Percentiles rank a stretch among this genome's conserved stretches.
Evolutionary conservation across 2,888 invertebrate genomes (phyloP).

Genomic region (Oeneis ivallda): DNA sequence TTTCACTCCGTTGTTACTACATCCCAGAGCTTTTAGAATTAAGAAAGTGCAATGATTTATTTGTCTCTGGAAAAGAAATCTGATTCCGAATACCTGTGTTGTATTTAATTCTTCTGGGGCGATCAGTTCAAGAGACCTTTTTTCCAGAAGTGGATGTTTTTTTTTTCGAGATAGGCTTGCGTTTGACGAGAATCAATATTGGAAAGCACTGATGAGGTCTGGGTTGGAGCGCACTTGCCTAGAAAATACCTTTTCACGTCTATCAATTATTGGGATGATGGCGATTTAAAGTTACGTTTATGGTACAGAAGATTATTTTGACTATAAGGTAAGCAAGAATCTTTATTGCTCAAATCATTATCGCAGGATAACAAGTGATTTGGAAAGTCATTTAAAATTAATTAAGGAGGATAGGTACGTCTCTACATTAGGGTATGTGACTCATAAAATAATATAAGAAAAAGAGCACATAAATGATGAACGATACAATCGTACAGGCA

Average conservation of each 20-base stretch:
- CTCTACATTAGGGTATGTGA: background rate
- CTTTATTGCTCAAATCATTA: background rate
- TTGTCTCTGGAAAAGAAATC: background rate
- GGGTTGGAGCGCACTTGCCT: too few relatives aligned
- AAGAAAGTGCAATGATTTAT: background rate
- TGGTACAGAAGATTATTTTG: too few relatives aligned
- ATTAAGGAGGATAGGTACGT: background rate
- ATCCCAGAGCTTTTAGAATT: conserved; percentile 8
- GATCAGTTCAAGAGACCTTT: too few relatives aligned
- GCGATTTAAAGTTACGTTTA: too few relatives aligned
- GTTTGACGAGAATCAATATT: too few relatives aligned
- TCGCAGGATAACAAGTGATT: background rate
- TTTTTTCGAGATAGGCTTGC: too few relatives aligned
- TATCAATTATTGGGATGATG: too few relatives aligned
- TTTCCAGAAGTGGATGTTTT: too few relatives aligned
- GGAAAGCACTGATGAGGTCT: too few relatives aligned
- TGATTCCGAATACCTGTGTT: too few relatives aligned
- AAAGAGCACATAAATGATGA: background rate
- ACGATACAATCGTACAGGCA: background rate
- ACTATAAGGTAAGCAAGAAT: background rate
- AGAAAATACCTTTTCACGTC: too few relatives aligned
- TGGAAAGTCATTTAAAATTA: conserved; percentile 7
- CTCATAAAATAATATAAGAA: background rate
- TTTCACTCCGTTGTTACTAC: conserved; percentile 48
- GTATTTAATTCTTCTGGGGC: too few relatives aligned